These are phyloP conservation scores for Anneissia japonica DNA, from an alignment of 35 echinoderm and acorn worm species.

Conservation along the genomic window DNA sequence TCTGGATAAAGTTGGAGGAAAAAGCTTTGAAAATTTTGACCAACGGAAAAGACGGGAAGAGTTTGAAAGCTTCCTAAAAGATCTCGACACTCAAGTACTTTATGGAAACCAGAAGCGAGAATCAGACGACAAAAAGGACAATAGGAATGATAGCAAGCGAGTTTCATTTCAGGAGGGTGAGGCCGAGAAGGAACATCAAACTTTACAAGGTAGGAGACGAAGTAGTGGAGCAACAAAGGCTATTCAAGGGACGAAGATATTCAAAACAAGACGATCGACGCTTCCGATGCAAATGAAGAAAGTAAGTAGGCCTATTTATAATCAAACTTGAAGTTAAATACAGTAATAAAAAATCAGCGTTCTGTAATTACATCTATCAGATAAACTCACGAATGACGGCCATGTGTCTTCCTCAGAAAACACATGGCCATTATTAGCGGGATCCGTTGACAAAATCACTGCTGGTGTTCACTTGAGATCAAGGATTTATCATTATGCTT, in stretches of 20 bases:
- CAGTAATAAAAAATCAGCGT: too few species aligned
- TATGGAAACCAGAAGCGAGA: not conserved
- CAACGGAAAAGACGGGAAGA: constrained; percentile 78
- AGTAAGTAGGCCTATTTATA: not conserved
- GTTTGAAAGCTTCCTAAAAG: constrained; percentile 79
- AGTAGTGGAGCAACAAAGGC: not conserved
- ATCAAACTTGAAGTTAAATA: too few species aligned
- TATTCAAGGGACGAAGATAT: not conserved
- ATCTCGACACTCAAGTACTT: constrained; percentile 34
- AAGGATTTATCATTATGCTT: too few species aligned
- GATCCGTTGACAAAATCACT: too few species aligned
- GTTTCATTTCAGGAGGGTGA: not conserved
- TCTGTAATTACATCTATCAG: too few species aligned
- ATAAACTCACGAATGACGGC: too few species aligned
- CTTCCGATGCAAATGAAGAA: not conserved
- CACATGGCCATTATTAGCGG: too few species aligned
- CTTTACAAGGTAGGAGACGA: not conserved
- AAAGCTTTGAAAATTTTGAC: constrained; percentile 66
- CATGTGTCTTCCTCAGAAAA: too few species aligned
- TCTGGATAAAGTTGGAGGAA: constrained; percentile 20
- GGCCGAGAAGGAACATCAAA: not conserved
- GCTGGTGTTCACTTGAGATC: too few species aligned
- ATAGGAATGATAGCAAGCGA: not conserved
- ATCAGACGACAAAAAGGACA: not conserved
- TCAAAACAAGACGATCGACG: not conserved